Evolutionary conservation across 2,797 vertebrate genomes (phyloP).

Genomic region (Margarornis squamiger): DNA sequence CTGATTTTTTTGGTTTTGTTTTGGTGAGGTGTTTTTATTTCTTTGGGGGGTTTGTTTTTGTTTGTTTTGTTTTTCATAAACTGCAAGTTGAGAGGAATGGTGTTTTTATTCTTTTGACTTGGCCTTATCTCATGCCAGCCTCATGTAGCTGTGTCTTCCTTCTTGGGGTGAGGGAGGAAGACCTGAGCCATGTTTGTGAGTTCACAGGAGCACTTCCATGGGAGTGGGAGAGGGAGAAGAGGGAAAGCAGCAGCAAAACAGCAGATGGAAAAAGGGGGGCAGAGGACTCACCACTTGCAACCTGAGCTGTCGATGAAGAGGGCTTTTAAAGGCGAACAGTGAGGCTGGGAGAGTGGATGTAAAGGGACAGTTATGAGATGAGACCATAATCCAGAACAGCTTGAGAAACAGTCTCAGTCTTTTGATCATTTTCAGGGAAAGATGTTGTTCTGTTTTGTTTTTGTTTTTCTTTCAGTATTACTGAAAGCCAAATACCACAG

Average conservation of each 20-base stretch:
- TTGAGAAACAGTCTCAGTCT: not conserved
- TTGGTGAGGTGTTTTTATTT: not conserved
- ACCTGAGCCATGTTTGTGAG: not conserved
- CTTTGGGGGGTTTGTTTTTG: too few species aligned
- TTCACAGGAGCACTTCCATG: not conserved
- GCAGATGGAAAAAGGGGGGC: not conserved
- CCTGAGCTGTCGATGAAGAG: not conserved
- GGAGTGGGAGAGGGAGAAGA: not conserved
- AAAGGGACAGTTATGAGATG: not conserved
- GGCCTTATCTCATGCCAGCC: not conserved
- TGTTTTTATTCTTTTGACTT: not conserved
- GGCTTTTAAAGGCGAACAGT: not conserved
- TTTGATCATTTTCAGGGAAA: not conserved
- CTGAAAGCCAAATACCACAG: not conserved
- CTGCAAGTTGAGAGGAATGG: not conserved
- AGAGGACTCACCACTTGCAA: not conserved
- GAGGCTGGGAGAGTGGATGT: not conserved
- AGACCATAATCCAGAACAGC: not conserved
- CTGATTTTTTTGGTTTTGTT: not conserved
- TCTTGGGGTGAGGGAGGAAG: accelerated
- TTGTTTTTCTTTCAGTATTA: not conserved
- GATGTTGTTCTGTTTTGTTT: not conserved
- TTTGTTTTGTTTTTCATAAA: not conserved
- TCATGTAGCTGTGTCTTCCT: not conserved
- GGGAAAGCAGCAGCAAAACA: not conserved